A percentile compares a stretch with the other conserved stretches of the same genome.
These are phyloP conservation scores for Crypturellus undulatus DNA, from an alignment of 2,113 vertebrate species.

Conservation along the genomic window DNA sequence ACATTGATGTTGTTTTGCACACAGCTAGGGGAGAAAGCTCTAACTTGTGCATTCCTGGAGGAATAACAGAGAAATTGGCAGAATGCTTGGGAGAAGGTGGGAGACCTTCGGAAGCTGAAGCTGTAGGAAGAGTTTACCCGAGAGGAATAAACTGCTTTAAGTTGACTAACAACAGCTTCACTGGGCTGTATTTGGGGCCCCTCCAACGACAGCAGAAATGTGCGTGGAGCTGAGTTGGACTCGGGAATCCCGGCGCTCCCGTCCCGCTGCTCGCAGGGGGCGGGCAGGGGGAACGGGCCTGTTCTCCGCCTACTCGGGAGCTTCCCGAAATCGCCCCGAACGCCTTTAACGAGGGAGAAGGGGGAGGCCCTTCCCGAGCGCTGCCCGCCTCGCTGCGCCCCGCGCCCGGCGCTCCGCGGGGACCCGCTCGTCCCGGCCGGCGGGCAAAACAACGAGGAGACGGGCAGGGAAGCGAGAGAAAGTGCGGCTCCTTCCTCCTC, in stretches of 20 bases:
- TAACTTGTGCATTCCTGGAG: neutral
- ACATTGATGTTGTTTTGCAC: accelerated
- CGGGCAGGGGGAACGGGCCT: accelerated
- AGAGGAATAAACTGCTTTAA: neutral
- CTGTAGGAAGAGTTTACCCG: neutral
- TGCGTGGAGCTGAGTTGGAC: accelerated
- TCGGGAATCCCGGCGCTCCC: neutral
- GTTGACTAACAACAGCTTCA: neutral
- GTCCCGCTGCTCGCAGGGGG: neutral
- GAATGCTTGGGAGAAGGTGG: neutral
- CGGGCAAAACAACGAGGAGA: slow-evolving; percentile 29
- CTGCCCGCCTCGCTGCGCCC: neutral
- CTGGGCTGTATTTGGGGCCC: neutral
- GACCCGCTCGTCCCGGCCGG: neutral
- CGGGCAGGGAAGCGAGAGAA: neutral
- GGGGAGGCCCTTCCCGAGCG: neutral
- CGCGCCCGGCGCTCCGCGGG: neutral
- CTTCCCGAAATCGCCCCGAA: neutral
- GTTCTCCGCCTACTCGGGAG: neutral
- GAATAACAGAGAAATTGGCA: neutral
- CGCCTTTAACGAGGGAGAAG: neutral
- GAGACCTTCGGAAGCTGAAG: neutral
- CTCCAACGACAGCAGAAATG: neutral
- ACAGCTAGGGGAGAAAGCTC: neutral
- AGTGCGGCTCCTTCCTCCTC: neutral